Evolutionary conservation across 2,888 invertebrate species (phyloP).

Genomic region (Himalopsyche japonica): DNA sequence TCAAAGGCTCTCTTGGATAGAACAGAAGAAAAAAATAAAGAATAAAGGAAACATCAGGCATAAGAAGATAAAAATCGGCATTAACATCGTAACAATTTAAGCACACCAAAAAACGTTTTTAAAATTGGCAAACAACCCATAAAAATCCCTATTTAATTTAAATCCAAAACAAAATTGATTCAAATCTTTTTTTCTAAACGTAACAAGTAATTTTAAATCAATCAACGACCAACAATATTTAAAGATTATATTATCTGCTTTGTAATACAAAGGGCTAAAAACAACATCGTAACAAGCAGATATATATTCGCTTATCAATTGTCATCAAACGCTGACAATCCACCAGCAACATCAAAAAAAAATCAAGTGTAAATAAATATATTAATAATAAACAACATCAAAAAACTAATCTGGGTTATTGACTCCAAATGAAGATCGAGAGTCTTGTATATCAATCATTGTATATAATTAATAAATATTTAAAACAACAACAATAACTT

Average conservation of each 20-base stretch:
- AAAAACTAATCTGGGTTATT: conserved; percentile 27
- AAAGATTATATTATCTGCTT: conserved; percentile 6
- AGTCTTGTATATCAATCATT: conserved; percentile 9
- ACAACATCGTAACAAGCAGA: conserved; percentile 24
- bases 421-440: not conserved
- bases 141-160: not conserved
- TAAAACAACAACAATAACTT: conserved; percentile 10
- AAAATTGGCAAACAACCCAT: conserved; percentile 8
- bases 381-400: not conserved
- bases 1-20: not conserved
- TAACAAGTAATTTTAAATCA: conserved; percentile 18
- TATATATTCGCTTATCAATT: not conserved
- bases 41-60: conserved; percentile 33
- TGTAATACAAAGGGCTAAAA: conserved; percentile 26
- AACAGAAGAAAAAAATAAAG: not conserved
- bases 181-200: conserved; percentile 4
- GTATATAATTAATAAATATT: conserved; percentile 20
- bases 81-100: conserved; percentile 17
- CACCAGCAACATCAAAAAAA: conserved; percentile 5
- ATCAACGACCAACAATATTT: not conserved
- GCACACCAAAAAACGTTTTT: conserved; percentile 14
- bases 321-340: conserved; percentile 22
- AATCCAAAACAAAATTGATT: conserved; percentile 12
- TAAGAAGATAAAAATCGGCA: conserved; percentile 26
- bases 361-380: conserved; percentile 19